Evolutionary conservation across 2,888 invertebrate species (phyloP), one percentile per base, ranked within the genome.

Genomic region (Drosophila sordidula): DNA sequence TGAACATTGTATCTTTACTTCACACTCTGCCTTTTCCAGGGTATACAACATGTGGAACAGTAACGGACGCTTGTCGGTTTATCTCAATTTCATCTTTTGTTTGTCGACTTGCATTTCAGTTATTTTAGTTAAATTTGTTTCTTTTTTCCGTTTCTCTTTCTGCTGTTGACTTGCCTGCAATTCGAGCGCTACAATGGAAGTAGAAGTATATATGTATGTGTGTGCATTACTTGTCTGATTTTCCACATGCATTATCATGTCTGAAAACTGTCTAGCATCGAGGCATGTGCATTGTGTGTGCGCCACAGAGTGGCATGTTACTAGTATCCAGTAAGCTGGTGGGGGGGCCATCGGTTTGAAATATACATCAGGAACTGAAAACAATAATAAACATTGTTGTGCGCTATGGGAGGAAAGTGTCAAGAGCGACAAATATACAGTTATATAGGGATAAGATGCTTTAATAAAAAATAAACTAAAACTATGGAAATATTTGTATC

Each of bases 201-300:
- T 22, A 41, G 39, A 47, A 26, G 18, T 34, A 34, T 38, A 59
- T 36, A 6, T 26, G 0, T 26, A 26, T 8, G 34, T 46, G 18
- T 42, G 26, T 51, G 46, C n/a, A 57, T 41, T 76, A 58, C 56
- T 58, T 62, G 73, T 84, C 71, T 74, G 81, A 87, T 81, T 72
- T 75, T 84, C 62, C 75, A 75, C 73, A 67, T 75, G 84, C 84
- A 80, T 78, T 80, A 75, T 70, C 71, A 71, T 85, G 87, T 83
- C 75, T 62, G 71, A 80, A 80, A 78, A 55, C 66, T 78, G 85
- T 83, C 85, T 81, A 57, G 59, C 68, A 62, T 52, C 69, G 67
- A 64, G 71, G 65, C 75, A 78, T 67, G 68, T 69, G 51, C 66
- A 61, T 80, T 56, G 51, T 58, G 47, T 73, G 64, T 55, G n/a